phyloP scores from a whole-genome alignment of 2,888 invertebrate genomes.

The Exephanes ischioxanthus region DNA sequence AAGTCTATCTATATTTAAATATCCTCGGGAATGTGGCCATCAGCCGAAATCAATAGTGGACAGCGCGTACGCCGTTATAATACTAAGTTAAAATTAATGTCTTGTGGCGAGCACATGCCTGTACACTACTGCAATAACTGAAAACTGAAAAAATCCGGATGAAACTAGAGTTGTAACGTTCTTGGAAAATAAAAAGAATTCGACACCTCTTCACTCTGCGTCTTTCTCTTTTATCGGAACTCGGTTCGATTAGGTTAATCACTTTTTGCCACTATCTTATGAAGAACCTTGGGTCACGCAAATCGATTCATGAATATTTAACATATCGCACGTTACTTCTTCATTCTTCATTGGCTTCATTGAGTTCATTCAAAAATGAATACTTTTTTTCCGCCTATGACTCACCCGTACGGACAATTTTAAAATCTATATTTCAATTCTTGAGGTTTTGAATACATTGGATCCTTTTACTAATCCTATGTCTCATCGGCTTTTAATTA shows the following conservation, averaged over 20 bases:
- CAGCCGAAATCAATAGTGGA: constrained; percentile 3
- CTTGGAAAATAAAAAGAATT: background rate
- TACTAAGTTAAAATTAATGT: background rate
- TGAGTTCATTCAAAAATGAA: no score
- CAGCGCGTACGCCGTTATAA: background rate
- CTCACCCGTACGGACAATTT: no score
- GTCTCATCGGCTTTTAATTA: background rate
- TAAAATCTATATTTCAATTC: no score
- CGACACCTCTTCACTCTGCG: background rate
- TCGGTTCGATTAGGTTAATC: background rate
- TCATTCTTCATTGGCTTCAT: no score
- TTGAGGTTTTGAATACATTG: no score
- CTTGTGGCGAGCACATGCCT: background rate
- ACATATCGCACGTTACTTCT: background rate
- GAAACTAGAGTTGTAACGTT: background rate
- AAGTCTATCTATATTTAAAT: background rate
- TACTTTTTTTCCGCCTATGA: no score
- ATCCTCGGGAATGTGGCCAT: constrained; percentile 2
- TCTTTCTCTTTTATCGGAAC: background rate
- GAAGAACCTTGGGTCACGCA: background rate
- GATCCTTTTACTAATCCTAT: no score
- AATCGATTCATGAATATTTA: background rate
- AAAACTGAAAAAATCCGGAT: background rate
- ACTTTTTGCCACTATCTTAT: background rate
- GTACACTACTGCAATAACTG: background rate